Evolutionary conservation across 2,888 invertebrate genomes (phyloP).

Genomic region (Cecidostiba fungosa): DNA sequence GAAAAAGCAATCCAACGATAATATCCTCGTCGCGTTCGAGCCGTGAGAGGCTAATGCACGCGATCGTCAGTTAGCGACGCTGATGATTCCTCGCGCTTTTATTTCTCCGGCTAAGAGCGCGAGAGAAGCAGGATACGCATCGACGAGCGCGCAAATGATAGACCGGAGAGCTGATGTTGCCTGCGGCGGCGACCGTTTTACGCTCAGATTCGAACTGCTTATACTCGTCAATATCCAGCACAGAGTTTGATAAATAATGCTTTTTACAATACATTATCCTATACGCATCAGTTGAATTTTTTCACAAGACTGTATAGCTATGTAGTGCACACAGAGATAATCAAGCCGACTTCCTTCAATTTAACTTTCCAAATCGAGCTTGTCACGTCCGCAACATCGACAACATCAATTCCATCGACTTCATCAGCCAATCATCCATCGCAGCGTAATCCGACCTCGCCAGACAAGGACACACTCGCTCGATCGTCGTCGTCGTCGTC

Average conservation of each 20-base stretch:
- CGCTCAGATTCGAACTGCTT: no score
- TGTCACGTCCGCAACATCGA: constrained; percentile 3
- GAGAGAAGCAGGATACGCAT: constrained; percentile 3
- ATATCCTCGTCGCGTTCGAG: neutral
- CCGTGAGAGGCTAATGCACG: constrained; percentile 6
- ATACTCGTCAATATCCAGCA: neutral
- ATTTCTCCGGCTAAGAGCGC: neutral
- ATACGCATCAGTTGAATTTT: no score
- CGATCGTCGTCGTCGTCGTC: neutral
- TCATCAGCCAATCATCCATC: neutral
- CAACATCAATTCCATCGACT: neutral
- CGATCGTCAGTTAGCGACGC: neutral
- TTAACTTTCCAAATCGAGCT: constrained; percentile 3
- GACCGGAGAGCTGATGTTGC: neutral
- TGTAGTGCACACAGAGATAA: neutral
- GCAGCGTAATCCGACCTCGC: constrained; percentile 8
- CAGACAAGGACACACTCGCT: neutral
- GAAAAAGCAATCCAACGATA: neutral
- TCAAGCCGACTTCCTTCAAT: constrained; percentile 4
- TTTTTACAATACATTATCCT: no score
- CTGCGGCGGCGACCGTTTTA: no score
- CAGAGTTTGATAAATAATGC: neutral
- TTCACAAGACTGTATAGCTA: no score
- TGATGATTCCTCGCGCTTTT: neutral
- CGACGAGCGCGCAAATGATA: constrained; percentile 21